These are phyloP conservation scores for Melanotus villosus DNA, from an alignment of 2,888 invertebrate genomes.

Conservation along the genomic window DNA sequence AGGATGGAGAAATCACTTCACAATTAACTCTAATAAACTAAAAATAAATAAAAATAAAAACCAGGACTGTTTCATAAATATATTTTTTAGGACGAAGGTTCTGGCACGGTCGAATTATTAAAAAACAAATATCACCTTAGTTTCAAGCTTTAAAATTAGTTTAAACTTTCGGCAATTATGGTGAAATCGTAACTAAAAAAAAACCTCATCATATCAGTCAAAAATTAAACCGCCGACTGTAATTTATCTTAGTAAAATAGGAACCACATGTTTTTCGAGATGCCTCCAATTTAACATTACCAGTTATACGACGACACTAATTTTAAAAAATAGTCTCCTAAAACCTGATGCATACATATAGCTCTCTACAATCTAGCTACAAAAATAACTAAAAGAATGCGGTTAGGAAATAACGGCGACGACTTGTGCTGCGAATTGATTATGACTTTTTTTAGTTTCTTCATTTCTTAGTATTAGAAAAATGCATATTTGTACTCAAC, in stretches of 20 bases:
- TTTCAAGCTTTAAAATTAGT: too few species aligned
- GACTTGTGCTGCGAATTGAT: slow-evolving; percentile 12
- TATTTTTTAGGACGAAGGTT: too few species aligned
- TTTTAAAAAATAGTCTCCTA: slow-evolving; percentile 6
- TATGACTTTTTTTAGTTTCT: too few species aligned
- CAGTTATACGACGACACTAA: slow-evolving; percentile 14
- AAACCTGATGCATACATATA: slow-evolving; percentile 12
- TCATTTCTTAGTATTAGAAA: too few species aligned
- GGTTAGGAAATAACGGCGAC: slow-evolving; percentile 38
- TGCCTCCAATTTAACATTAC: slow-evolving; percentile 22
- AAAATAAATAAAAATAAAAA: too few species aligned
- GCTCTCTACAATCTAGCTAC: slow-evolving; percentile 12
- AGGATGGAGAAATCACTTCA: background rate
- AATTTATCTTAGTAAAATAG: slow-evolving; percentile 18
- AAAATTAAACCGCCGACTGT: slow-evolving; percentile 5
- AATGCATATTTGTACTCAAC: too few species aligned
- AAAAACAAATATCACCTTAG: too few species aligned
- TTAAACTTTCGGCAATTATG: too few species aligned
- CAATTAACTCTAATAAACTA: too few species aligned
- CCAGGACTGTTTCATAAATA: too few species aligned
- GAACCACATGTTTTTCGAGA: slow-evolving; percentile 19
- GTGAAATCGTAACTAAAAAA: too few species aligned
- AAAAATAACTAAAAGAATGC: slow-evolving; percentile 42
- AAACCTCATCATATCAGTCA: background rate
- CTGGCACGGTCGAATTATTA: too few species aligned